Percentiles rank a stretch among this genome's conserved stretches.
phyloP scores from a whole-genome alignment of 2,888 invertebrate species.

The Rapana venosa region DNA sequence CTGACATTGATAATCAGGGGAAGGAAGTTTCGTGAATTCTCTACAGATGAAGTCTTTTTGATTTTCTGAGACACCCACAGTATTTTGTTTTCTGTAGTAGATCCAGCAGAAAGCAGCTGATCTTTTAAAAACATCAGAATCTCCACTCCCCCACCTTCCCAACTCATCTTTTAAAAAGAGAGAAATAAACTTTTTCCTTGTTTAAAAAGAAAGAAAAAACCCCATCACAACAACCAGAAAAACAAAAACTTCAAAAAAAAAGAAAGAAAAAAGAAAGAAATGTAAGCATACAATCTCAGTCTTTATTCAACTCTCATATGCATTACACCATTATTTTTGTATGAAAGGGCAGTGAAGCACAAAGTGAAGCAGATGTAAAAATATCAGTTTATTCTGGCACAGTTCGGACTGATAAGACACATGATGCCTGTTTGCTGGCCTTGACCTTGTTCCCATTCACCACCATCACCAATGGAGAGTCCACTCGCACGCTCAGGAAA shows the following conservation, averaged over 20 bases:
- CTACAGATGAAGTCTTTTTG: no score
- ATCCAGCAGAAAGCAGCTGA: no score
- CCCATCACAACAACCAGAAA: not conserved
- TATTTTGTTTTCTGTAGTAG: no score
- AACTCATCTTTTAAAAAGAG: no score
- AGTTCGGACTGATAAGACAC: conserved; percentile 64
- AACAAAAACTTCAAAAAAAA: no score
- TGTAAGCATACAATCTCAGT: not conserved
- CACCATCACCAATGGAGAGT: conserved; percentile 86
- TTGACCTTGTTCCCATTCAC: conserved; percentile 86
- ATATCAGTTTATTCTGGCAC: conserved; percentile 48
- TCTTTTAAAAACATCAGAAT: no score
- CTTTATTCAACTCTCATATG: not conserved
- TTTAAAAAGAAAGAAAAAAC: not conserved
- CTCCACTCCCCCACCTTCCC: no score
- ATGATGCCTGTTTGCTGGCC: conserved; percentile 70
- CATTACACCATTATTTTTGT: not conserved
- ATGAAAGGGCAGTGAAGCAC: not conserved
- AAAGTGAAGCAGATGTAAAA: not conserved
- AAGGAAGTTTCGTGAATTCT: no score
- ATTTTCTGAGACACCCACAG: no score
- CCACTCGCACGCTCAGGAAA: conserved; percentile 88
- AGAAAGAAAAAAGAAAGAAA: not conserved
- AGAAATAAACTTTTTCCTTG: no score
- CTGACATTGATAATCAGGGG: no score